Conservation (phyloP, 1,140 invertebrate genomes). For the Holotrichia oblita region DNA sequence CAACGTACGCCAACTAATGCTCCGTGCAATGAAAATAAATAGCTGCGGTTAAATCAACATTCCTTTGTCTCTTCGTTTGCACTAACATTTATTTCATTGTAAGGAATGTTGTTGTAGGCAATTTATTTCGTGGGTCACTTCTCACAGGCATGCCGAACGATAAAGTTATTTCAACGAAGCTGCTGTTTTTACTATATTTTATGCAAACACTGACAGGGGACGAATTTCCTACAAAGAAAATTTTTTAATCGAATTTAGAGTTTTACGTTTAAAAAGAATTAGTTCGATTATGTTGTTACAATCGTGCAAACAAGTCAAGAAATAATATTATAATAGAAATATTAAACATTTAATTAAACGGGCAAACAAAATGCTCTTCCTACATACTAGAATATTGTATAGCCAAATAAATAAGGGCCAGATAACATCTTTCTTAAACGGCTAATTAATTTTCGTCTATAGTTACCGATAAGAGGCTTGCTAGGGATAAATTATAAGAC, state of each 20-base stretch:
- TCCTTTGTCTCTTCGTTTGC: constrained; percentile 52
- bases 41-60: constrained; percentile 56
- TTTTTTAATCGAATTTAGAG: background rate
- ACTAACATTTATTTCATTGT: constrained; percentile 53
- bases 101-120: constrained; percentile 55
- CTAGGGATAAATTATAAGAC: too few species aligned
- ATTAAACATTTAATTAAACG: too few species aligned
- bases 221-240: background rate
- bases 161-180: background rate
- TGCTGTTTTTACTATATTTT: background rate
- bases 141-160: constrained; percentile 28
- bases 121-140: constrained; percentile 56
- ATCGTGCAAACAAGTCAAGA: too few species aligned
- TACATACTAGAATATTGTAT: too few species aligned
- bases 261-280: too few species aligned
- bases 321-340: too few species aligned
- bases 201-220: background rate
- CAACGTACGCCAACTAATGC: background rate
- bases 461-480: too few species aligned
- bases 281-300: too few species aligned
- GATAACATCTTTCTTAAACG: too few species aligned
- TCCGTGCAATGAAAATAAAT: constrained; percentile 54
- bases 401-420: too few species aligned
- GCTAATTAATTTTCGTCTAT: too few species aligned
- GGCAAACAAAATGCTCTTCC: too few species aligned